These are phyloP conservation scores for Choloepus hoffmanni DNA, from an alignment of 2,113 vertebrate genomes.

Conservation along the genomic window DNA sequence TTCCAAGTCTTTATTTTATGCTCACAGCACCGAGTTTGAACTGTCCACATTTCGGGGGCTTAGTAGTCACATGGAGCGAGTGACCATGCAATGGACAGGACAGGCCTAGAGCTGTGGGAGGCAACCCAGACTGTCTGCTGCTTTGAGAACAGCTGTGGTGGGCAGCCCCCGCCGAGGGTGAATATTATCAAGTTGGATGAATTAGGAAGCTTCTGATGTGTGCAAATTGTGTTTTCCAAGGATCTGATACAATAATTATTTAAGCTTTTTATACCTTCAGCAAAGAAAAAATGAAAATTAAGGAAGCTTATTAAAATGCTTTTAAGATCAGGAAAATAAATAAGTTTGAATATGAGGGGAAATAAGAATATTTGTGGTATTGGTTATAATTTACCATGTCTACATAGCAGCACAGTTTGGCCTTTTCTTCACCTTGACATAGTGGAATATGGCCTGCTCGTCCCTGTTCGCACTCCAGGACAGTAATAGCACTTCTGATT, in stretches of 20 bases:
- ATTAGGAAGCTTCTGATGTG: not conserved
- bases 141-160: not conserved
- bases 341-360: not conserved
- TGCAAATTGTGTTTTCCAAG: not conserved
- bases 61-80: accelerated
- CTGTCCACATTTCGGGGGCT: not conserved
- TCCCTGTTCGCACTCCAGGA: accelerated
- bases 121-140: accelerated
- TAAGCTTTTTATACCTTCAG: not conserved
- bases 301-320: not conserved
- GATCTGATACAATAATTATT: no score
- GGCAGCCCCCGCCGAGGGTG: not conserved
- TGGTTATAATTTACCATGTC: no score
- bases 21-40: accelerated
- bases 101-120: no score
- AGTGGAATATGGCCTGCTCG: no score
- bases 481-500: accelerated
- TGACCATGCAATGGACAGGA: accelerated
- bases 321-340: not conserved
- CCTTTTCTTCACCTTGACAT: accelerated
- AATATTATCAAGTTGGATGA: not conserved
- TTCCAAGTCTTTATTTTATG: not conserved
- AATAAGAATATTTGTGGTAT: not conserved
- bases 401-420: accelerated
- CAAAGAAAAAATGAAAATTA: no score